Evolutionary conservation across 2,113 vertebrate genomes (phyloP), one percentile per base, ranked within the genome.

Genomic region (Chlamydotis undulata): DNA sequence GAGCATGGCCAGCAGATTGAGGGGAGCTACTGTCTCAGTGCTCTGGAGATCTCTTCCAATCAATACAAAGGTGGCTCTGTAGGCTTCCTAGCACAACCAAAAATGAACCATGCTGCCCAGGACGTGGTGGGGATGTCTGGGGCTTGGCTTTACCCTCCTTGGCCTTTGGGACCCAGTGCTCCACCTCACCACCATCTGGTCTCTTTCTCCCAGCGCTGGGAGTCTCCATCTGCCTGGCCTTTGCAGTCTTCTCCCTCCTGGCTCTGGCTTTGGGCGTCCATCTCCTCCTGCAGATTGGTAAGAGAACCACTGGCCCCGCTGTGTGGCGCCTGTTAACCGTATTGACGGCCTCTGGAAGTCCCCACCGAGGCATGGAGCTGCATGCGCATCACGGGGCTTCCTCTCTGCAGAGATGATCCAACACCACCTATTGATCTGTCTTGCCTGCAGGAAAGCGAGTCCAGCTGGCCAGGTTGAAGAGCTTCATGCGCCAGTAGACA

Each of bases 291-390:
- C 79, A 77, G 39, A 47, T 63, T 0, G 71, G 80, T 83, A 83
- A 83, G 87, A 60, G 53, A 35, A n/a, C 35, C 59, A 29, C 50
- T 5, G 1, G 22, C 35, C 21, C n/a, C 2, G 0, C 25, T 28
- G 45, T 1, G 0, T 7, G 16, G 21, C 26, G 23, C 39, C 50
- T 2, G 0, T 52, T 21, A 35, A 35, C 25, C 2, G 2, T 9
- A 23, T 19, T 3, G 2, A 45, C 9, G 14, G 14, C 17, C 31
- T 61, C 53, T 37, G 63, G 22, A 52, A 53, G 45, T 24, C 37
- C 11, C 9, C 26, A 16, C 18, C 33, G 10, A 33, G 18, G 33
- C 37, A 35, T 4, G 9, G 33, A 52, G 22, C 17, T n/a, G 28
- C 8, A 29, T n/a, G 24, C 7, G 12, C 24, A 13, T 56, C 7